Conservation (phyloP, 1,140 invertebrate species). For the Drosophila kepulauana region DNA sequence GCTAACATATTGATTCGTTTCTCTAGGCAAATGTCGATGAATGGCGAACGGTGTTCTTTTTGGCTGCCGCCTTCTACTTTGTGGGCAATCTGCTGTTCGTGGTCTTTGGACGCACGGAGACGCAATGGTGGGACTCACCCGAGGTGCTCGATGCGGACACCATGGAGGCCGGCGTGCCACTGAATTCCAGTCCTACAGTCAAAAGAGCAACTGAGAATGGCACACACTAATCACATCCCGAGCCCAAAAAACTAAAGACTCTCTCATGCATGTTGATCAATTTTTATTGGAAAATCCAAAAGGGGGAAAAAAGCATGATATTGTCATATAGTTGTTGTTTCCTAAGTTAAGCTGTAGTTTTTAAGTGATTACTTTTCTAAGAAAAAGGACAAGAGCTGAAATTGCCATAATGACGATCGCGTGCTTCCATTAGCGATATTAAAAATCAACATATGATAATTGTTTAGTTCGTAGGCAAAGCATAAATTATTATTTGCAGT, state of each 20-base stretch:
- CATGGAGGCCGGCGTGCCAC: constrained; percentile 58
- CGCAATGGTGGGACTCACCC: constrained; percentile 88
- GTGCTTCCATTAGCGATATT: constrained; percentile 83
- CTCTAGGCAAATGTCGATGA: constrained; percentile 72
- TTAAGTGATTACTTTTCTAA: constrained; percentile 50
- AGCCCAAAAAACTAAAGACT: constrained; percentile 24
- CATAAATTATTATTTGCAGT: constrained; percentile 80
- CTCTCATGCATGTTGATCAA: constrained; percentile 12
- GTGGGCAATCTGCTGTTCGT: constrained; percentile 89
- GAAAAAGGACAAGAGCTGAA: constrained; percentile 56
- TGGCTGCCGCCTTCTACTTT: constrained; percentile 89
- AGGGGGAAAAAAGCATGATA: constrained; percentile 9
- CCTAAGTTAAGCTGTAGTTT: constrained; percentile 49
- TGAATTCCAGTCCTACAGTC: constrained; percentile 34
- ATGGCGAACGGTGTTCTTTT: constrained; percentile 92
- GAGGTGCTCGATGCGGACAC: constrained; percentile 50
- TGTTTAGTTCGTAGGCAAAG: constrained; percentile 64
- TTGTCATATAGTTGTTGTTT: constrained; percentile 57
- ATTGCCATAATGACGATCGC: constrained; percentile 72
- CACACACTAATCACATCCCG: constrained; percentile 14
- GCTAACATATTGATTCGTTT: background rate
- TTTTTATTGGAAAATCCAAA: background rate
- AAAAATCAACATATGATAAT: constrained; percentile 58
- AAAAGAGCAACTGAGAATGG: constrained; percentile 10
- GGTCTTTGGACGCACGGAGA: constrained; percentile 88